Evolutionary conservation across 2,113 vertebrate genomes (phyloP).

Genomic region (Chlorocebus sabaeus): DNA sequence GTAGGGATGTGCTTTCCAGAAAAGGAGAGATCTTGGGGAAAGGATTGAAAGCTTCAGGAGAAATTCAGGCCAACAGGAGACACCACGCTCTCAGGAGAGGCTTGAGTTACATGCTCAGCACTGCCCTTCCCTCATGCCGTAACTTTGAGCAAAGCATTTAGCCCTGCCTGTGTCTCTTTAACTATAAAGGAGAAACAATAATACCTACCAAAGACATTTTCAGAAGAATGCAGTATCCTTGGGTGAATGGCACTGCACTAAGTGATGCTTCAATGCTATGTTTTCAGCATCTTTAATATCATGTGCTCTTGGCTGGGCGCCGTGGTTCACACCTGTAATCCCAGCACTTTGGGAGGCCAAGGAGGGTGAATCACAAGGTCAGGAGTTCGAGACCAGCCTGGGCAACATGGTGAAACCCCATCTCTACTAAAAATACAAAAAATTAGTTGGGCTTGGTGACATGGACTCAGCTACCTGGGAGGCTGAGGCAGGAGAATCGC

Average conservation of each 20-base stretch:
- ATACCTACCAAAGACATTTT: background rate
- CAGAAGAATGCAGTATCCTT: background rate
- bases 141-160: background rate
- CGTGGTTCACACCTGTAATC: no score
- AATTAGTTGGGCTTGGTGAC: no score
- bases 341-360: no score
- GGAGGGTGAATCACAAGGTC: no score
- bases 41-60: background rate
- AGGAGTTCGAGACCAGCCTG: no score
- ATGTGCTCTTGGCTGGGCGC: fast-evolving
- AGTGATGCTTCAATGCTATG: background rate
- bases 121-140: background rate
- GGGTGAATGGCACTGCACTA: background rate
- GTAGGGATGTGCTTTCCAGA: background rate
- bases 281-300: background rate
- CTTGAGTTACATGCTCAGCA: fast-evolving
- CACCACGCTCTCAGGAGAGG: fast-evolving
- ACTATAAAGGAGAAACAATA: background rate
- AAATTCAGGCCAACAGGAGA: background rate
- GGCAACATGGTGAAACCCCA: no score
- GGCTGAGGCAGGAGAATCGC: no score
- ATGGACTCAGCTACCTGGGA: no score
- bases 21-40: background rate
- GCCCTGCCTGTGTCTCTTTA: background rate
- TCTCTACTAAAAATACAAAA: no score